Conservation (phyloP, 2,888 invertebrate genomes). For the Amphipyra berbera region DNA sequence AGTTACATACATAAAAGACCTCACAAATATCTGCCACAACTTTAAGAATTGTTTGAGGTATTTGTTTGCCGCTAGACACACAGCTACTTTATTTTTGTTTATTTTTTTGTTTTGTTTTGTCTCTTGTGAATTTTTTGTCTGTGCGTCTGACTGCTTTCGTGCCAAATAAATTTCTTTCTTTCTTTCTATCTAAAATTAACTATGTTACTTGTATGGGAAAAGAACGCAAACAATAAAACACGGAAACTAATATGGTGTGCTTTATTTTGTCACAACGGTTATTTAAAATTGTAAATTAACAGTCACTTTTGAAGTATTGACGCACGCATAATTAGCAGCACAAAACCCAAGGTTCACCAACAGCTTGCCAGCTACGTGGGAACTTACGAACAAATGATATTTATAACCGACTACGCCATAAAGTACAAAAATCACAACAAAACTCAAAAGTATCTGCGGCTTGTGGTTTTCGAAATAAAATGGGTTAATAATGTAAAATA, state of each 20-base stretch:
- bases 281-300: slow-evolving; percentile 17
- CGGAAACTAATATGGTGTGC: not conserved
- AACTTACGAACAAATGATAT: slow-evolving; percentile 54
- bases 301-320: slow-evolving; percentile 3
- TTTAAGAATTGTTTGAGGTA: too few species aligned
- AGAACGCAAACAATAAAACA: slow-evolving; percentile 2
- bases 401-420: slow-evolving; percentile 5
- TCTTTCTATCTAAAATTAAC: too few species aligned
- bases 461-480: slow-evolving; percentile 73
- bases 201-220: too few species aligned
- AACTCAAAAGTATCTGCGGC: slow-evolving; percentile 76
- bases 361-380: slow-evolving; percentile 60
- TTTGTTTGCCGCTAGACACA: too few species aligned
- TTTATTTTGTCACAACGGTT: slow-evolving; percentile 4
- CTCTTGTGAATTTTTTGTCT: too few species aligned
- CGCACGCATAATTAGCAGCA: slow-evolving; percentile 28
- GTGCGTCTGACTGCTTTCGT: too few species aligned
- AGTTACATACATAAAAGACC: too few species aligned
- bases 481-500: slow-evolving; percentile 59
- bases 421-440: slow-evolving; percentile 77
- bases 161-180: too few species aligned
- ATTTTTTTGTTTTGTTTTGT: too few species aligned
- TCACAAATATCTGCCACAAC: too few species aligned
- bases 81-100: too few species aligned
- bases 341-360: slow-evolving; percentile 55